phyloP scores from a whole-genome alignment of 2,797 vertebrate genomes.

The Zenarchopterus dispar region DNA sequence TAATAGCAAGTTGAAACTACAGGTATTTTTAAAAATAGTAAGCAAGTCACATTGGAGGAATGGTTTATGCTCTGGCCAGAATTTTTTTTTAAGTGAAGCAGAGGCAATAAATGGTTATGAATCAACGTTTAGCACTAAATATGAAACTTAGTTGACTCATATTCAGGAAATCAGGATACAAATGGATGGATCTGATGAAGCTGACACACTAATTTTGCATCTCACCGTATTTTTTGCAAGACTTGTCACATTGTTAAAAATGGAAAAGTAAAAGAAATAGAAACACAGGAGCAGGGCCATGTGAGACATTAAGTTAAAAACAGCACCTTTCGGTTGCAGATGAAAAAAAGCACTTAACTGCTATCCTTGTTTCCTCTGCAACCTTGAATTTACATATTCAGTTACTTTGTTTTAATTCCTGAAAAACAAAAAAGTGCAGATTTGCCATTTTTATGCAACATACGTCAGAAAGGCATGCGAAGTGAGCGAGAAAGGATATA shows the following conservation, averaged over 20 bases:
- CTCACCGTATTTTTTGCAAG: conserved; percentile 16
- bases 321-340: conserved; percentile 11
- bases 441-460: conserved; percentile 25
- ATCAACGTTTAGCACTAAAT: conserved; percentile 33
- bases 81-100: conserved; percentile 24
- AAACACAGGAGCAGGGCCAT: not conserved
- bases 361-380: conserved; percentile 5
- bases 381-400: conserved; percentile 31
- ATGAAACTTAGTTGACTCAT: conserved; percentile 29
- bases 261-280: not conserved
- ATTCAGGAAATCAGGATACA: conserved; percentile 17
- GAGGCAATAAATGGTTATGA: conserved; percentile 38
- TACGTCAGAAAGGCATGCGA: conserved; percentile 40
- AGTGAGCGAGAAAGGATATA: conserved; percentile 41
- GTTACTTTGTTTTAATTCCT: conserved; percentile 33
- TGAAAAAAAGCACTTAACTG: conserved; percentile 12
- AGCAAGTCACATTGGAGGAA: conserved; percentile 26
- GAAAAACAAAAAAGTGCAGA: conserved; percentile 23
- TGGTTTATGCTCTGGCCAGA: conserved; percentile 22
- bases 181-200: conserved; percentile 15
- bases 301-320: conserved; percentile 17
- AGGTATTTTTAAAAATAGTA: conserved; percentile 31
- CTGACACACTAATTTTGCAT: conserved; percentile 8
- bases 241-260: conserved; percentile 18
- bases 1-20: conserved; percentile 40